Evolutionary conservation across 2,797 vertebrate genomes (phyloP), one percentile per base, ranked within the genome.

Genomic region (Esox masquinongy): DNA sequence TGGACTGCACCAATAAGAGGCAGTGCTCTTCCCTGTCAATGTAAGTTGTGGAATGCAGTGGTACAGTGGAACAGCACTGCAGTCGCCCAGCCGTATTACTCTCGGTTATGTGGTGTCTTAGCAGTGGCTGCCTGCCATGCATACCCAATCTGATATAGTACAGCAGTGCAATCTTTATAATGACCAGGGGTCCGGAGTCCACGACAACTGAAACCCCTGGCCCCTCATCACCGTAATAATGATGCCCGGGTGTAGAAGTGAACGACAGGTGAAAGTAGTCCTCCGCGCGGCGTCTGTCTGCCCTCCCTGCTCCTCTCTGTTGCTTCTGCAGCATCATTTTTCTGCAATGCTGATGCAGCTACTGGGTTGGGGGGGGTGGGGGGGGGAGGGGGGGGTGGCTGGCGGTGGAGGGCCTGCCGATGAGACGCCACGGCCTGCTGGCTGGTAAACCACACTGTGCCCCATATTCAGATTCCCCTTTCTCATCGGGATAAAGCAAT

Each of bases 331-430:
- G 68, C 68, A 11, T 86, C 81, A 77, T 83, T 82, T 75, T 75
- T 81, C 87, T 86, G 88, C 88, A 87, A 77, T 86, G 81, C 72
- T 84, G 85, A 79, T 77, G 88, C 81, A 83, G 82, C 7, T 76
- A 74, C 22, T 17, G 72, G 50, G 17, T 19, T 5, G 36, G 36
- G 36, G 36, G 4, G 36, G 36, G 36, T 1, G 36, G 36, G 36
- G 2, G 7, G 36, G 36, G 36, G 2, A 4, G 36, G 2, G 36
- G 36, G 4, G 36, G 36, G 36, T 0, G 36, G 36, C 7, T 5
- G 36, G 36, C 1, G 7, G 36, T 1, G 36, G 4, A 8, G 36
- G 36, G 36, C 4, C 36, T 39, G 36, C 36, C 36, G 36, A 39
- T 39, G 67, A 80, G 36, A 63, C 16, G 36, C 61, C 34, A 31